These are phyloP conservation scores for Pachyrhynchus sulphureomaculatus DNA, from an alignment of 1,140 invertebrate genomes.

Conservation along the genomic window DNA sequence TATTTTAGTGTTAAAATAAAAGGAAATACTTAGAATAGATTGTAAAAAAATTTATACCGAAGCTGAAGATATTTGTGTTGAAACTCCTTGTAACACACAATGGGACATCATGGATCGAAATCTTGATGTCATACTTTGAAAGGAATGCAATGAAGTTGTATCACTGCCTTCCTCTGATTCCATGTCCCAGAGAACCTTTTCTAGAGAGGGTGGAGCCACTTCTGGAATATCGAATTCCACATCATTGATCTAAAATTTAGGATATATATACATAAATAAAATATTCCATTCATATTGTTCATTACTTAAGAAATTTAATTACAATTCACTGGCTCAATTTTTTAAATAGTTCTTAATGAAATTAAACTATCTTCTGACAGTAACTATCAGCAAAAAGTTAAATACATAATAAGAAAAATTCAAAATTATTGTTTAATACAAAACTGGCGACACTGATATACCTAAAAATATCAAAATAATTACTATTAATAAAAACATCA, in stretches of 20 bases:
- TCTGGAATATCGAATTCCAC: slow-evolving; percentile 81
- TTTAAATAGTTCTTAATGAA: too few relatives aligned
- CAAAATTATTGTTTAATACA: too few relatives aligned
- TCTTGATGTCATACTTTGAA: slow-evolving; percentile 51
- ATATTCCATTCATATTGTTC: background rate
- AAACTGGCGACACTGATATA: too few relatives aligned
- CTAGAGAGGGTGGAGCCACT: slow-evolving; percentile 76
- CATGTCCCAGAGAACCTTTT: slow-evolving; percentile 81
- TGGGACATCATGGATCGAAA: slow-evolving; percentile 76
- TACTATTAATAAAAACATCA: slow-evolving; percentile 9
- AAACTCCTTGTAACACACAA: slow-evolving; percentile 79
- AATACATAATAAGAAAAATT: too few relatives aligned
- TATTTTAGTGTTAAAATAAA: too few relatives aligned
- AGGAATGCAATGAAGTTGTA: slow-evolving; percentile 59
- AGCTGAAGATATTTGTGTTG: slow-evolving; percentile 81
- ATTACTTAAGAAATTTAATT: background rate
- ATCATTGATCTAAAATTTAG: slow-evolving; percentile 68
- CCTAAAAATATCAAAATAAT: too few relatives aligned
- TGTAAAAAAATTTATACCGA: slow-evolving; percentile 70
- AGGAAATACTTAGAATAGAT: too few relatives aligned
- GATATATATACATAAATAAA: background rate
- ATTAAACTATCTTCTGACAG: too few relatives aligned
- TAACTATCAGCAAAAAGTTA: too few relatives aligned
- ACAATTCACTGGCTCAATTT: background rate
- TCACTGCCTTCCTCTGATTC: slow-evolving; percentile 61